Base-by-base conservation (phyloP, 2,888 invertebrate species). In the Gibbula magus region DNA sequence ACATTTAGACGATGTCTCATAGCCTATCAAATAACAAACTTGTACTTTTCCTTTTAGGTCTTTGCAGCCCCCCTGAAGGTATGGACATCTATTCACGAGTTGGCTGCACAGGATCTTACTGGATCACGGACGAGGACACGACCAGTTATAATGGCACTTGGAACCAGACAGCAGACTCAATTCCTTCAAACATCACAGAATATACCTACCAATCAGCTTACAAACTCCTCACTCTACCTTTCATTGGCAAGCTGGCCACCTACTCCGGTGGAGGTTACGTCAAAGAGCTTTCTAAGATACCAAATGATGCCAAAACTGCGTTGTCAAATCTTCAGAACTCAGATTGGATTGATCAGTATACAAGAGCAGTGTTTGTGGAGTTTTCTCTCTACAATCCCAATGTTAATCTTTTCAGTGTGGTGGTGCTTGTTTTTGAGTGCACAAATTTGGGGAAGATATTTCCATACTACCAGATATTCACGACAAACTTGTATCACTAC, bases 191-290 rank as follows among this genome's bases (percentile, higher is more conserved):
- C 56, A 20, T 20, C 20, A 56, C 53, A 18, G 25, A 29, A 13
- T 51, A 25, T 16, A 53, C 54, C 2, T 81, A 86, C 67, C 86
- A 84, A 81, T 84, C 87, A n/a, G 77, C 86, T 2, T 86, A 84
- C 84, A 25, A 84, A 35, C 83, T 88, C 0, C 82, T 84, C 54
- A 87, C 86, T 0, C 79, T 87, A 25, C 87, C 88, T 16, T 85
- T 81, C 73, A 75, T 77, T 66, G 89, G 87, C 2, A 82, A 76
- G 20, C 75, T 81, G 16, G 86, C 86, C 10, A 86, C 86, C 29
- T 89, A 89, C 77, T 84, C 86, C 51, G 88, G 89, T 10, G 88
- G 88, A 7, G 89, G 89, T 0, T 89, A 85, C 79, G 84, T 86
- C 0, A 32, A 83, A 0, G 83, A 84, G 2, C 78, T 89, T 70